Percentiles rank a stretch among this genome's conserved stretches.
Conservation (phyloP, 2,113 vertebrate species). For the Cyanoderma ruficeps region DNA sequence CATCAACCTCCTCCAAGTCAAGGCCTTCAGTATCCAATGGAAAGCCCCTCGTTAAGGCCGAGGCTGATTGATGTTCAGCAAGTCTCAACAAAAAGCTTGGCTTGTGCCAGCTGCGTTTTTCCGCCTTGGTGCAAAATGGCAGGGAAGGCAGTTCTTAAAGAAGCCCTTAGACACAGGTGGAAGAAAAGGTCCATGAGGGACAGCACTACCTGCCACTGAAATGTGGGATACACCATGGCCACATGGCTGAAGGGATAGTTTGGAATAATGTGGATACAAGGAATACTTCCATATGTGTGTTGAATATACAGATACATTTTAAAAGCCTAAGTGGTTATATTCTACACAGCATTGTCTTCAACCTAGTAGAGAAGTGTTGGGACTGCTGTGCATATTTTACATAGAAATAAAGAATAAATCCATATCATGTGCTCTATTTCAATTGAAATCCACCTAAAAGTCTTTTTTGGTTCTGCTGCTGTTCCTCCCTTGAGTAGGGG, state of each 20-base stretch:
- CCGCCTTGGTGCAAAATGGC: neutral
- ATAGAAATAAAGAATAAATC: neutral
- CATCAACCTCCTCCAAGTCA: neutral
- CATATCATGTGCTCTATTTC: neutral
- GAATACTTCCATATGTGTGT: neutral
- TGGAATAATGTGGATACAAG: neutral
- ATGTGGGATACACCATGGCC: fast-evolving
- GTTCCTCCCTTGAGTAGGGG: fast-evolving
- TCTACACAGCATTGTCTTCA: neutral
- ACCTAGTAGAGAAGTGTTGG: neutral
- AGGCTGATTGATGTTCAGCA: neutral
- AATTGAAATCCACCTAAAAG: neutral
- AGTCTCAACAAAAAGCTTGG: neutral
- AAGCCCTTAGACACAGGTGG: neutral
- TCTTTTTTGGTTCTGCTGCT: neutral
- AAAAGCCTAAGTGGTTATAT: neutral
- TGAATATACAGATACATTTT: neutral
- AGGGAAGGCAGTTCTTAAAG: neutral
- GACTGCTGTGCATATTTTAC: neutral
- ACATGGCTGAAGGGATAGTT: neutral
- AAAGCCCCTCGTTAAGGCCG: neutral
- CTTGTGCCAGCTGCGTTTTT: neutral
- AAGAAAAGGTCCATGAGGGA: neutral
- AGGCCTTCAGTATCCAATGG: fast-evolving
- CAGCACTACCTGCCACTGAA: fast-evolving